Percentiles rank a stretch among this genome's conserved stretches.
Conservation (phyloP, 1,140 invertebrate genomes). For the Vanessa tameamea region DNA sequence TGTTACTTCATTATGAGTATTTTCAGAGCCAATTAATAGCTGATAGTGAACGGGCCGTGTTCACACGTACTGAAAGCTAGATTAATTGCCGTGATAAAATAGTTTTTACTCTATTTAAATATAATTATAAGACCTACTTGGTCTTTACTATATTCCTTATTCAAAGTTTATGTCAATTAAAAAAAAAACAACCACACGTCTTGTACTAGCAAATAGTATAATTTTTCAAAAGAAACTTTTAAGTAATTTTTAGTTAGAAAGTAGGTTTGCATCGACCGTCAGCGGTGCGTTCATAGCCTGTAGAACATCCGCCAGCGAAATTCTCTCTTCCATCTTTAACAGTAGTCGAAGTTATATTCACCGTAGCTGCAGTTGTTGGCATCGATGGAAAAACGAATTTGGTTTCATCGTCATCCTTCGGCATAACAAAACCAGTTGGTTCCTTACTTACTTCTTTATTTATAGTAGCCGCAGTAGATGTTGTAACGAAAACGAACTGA, state of each 20-base stretch:
- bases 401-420: no score
- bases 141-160: background rate
- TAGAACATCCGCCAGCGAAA: constrained; percentile 51
- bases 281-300: constrained; percentile 49
- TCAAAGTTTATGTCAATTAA: background rate
- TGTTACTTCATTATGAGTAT: constrained; percentile 16
- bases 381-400: background rate
- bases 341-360: constrained; percentile 1
- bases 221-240: background rate
- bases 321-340: constrained; percentile 53
- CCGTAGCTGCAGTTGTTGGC: background rate
- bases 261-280: constrained; percentile 63
- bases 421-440: no score
- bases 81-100: constrained; percentile 10
- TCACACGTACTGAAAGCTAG: constrained; percentile 15
- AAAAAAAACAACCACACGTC: background rate
- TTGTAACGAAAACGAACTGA: constrained; percentile 14
- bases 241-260: background rate
- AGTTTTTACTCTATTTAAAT: constrained; percentile 8
- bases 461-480: constrained; percentile 6
- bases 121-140: background rate
- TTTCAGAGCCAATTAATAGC: constrained; percentile 15
- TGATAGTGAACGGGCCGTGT: constrained; percentile 10
- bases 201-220: background rate
- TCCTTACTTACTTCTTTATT: background rate